A percentile compares a stretch with the other conserved stretches of the same genome.
Evolutionary conservation across 2,888 invertebrate species (phyloP).

Genomic region (Penaeus monodon): DNA sequence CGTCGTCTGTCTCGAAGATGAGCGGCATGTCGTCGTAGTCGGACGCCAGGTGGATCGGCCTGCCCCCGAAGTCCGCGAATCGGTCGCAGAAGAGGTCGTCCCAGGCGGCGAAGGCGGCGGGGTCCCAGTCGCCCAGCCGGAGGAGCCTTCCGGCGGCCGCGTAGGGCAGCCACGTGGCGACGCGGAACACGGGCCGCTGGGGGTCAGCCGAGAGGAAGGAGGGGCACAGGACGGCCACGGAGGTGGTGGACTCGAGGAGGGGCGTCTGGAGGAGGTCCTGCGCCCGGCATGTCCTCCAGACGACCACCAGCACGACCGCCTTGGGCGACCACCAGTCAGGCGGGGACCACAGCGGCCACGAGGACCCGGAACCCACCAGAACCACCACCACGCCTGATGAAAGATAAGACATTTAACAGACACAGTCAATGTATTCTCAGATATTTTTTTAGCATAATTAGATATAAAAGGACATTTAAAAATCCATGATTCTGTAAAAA

Average conservation of each 20-base stretch:
- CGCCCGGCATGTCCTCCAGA: not conserved
- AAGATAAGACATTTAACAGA: too few species aligned
- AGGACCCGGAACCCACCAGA: not conserved
- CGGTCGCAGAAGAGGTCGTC: conserved; percentile 23
- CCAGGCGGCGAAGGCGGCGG: conserved; percentile 15
- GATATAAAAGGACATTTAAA: too few species aligned
- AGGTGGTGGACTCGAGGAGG: not conserved
- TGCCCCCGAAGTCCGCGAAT: conserved; percentile 9
- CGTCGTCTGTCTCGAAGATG: not conserved
- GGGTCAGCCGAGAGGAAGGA: not conserved
- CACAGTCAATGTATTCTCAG: too few species aligned
- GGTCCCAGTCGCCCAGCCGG: conserved; percentile 22
- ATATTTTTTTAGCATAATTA: too few species aligned
- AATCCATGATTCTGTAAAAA: too few species aligned
- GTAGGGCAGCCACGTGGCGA: conserved; percentile 15
- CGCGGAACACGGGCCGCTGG: conserved; percentile 1
- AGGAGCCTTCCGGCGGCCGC: not conserved
- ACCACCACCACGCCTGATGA: conserved; percentile 2
- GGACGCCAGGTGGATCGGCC: not conserved
- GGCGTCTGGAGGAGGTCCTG: not conserved
- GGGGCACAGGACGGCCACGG: conserved; percentile 24
- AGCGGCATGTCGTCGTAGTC: conserved; percentile 33
- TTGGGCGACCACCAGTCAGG: conserved; percentile 6
- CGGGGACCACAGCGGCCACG: not conserved
- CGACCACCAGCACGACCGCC: conserved; percentile 20